phyloP scores from a whole-genome alignment of 2,888 invertebrate genomes.

The Protonemura montana region DNA sequence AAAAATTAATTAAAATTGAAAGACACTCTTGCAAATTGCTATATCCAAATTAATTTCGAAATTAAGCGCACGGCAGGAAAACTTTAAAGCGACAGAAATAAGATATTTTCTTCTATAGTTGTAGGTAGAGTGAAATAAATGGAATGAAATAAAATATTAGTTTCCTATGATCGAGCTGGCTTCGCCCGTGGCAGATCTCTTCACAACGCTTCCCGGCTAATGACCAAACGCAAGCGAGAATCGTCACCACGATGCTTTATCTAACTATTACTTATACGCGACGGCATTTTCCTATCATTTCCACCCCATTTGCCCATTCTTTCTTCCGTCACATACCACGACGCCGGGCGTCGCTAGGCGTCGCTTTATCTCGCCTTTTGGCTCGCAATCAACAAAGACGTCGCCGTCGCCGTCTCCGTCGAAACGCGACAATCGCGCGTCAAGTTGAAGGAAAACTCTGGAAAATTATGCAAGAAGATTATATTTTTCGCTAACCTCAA shows the following conservation, averaged over 20 bases:
- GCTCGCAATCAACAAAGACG: slow-evolving; percentile 24
- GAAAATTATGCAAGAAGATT: slow-evolving; percentile 7
- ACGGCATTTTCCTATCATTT: slow-evolving; percentile 47
- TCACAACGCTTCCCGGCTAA: not conserved
- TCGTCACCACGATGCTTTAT: slow-evolving; percentile 18
- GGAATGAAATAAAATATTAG: not conserved
- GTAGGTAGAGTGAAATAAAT: not conserved
- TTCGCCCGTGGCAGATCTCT: not conserved
- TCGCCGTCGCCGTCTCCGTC: not conserved
- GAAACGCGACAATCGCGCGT: not conserved
- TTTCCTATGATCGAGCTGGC: not conserved
- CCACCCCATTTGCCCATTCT: slow-evolving; percentile 51
- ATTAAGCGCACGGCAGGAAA: not conserved
- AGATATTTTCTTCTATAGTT: not conserved
- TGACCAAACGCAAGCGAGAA: not conserved
- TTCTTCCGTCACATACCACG: slow-evolving; percentile 20
- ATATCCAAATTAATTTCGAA: not conserved
- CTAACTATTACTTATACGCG: slow-evolving; percentile 5
- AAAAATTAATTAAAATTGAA: not conserved
- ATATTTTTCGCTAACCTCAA: not conserved
- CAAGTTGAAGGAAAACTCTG: not conserved
- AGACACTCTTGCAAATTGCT: not conserved
- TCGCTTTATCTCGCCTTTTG: slow-evolving; percentile 25
- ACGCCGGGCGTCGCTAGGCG: not conserved
- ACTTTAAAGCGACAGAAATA: not conserved